Conservation (phyloP, 2,888 invertebrate genomes). For the Philopedon plagiatum region DNA sequence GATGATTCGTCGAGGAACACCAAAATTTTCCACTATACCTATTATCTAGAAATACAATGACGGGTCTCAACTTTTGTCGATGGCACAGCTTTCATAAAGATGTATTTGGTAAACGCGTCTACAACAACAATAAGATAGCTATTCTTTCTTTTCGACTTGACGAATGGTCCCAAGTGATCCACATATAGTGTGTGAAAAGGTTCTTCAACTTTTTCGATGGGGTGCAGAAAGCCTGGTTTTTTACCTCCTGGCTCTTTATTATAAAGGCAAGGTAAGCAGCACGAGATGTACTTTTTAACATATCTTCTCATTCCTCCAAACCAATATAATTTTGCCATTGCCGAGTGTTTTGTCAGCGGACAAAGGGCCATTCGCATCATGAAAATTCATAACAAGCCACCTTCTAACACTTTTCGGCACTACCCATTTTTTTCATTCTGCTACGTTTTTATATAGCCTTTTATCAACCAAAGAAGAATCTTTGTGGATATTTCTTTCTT, state of each 20-base stretch:
- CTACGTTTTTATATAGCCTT: too few relatives aligned
- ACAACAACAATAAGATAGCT: slow-evolving; percentile 54
- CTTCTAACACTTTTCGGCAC: too few relatives aligned
- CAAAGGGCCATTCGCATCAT: too few relatives aligned
- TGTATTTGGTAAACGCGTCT: slow-evolving; percentile 54
- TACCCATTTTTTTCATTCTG: too few relatives aligned
- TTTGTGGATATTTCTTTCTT: too few relatives aligned
- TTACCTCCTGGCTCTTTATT: neutral
- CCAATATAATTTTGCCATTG: too few relatives aligned
- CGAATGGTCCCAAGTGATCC: slow-evolving; percentile 53
- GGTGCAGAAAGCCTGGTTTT: slow-evolving; percentile 49
- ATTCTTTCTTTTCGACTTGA: slow-evolving; percentile 35
- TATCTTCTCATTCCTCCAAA: neutral
- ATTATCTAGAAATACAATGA: slow-evolving; percentile 38
- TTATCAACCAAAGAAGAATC: too few relatives aligned
- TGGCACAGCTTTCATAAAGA: slow-evolving; percentile 49
- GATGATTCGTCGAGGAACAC: slow-evolving; percentile 45
- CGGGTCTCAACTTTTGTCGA: slow-evolving; percentile 35
- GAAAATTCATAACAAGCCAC: too few relatives aligned
- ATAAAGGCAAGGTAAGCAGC: neutral
- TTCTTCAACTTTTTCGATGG: slow-evolving; percentile 44
- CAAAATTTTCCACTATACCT: slow-evolving; percentile 43
- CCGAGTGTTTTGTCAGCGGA: too few relatives aligned
- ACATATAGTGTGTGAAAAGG: slow-evolving; percentile 53
- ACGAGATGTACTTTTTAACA: neutral